phyloP scores from a whole-genome alignment of 2,888 invertebrate genomes.

The Taenaris catops region DNA sequence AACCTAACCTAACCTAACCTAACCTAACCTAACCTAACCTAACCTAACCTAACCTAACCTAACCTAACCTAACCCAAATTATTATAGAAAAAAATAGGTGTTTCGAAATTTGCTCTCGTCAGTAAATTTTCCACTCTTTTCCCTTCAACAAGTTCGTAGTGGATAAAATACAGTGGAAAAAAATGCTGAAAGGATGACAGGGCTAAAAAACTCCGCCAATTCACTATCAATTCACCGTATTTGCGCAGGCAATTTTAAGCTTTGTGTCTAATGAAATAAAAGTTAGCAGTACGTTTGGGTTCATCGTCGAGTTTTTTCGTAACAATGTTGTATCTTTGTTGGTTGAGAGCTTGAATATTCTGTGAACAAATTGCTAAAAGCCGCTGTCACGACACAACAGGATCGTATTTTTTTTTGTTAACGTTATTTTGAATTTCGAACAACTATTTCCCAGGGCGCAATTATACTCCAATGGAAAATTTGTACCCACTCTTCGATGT shows the following conservation, averaged over 20 bases:
- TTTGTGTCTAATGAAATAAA: constrained; percentile 5
- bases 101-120: neutral
- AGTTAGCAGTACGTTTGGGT: neutral
- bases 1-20: no score
- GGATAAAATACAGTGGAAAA: constrained; percentile 15
- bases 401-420: constrained; percentile 1
- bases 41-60: no score
- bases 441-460: no score
- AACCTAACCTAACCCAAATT: no score
- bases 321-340: constrained; percentile 12
- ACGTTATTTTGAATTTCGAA: neutral
- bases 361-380: constrained; percentile 6
- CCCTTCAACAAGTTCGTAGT: constrained; percentile 7
- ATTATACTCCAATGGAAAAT: no score
- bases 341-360: constrained; percentile 3
- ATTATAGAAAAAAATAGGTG: no score
- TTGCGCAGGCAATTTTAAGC: constrained; percentile 1
- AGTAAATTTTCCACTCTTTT: constrained; percentile 4
- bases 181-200: constrained; percentile 15
- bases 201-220: constrained; percentile 12
- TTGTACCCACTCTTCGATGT: no score
- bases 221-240: constrained; percentile 8
- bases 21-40: no score
- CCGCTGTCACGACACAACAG: constrained; percentile 1
- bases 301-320: constrained; percentile 2